A percentile compares a stretch with the other conserved stretches of the same genome.
Conservation (phyloP, 2,113 vertebrate genomes). For the Clarias macrocephalus region DNA sequence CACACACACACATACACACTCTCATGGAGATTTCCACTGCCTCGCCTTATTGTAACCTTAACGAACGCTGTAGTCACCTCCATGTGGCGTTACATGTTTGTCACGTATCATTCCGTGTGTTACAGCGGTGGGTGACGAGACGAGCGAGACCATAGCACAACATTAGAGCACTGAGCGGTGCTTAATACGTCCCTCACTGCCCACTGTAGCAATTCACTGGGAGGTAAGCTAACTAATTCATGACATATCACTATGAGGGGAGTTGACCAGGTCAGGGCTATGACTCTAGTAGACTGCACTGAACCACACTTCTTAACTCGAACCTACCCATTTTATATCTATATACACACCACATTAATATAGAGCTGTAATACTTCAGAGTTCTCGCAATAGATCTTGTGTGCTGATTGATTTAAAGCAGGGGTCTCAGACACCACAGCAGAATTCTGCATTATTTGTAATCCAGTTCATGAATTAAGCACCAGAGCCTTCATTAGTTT, state of each 20-base stretch:
- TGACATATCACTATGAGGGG: slow-evolving; percentile 37
- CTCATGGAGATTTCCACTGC: slow-evolving; percentile 43
- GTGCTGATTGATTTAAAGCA: slow-evolving; percentile 38
- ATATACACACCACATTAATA: neutral
- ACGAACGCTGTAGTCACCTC: slow-evolving; percentile 6
- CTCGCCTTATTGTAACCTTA: slow-evolving; percentile 24
- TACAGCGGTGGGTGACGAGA: neutral
- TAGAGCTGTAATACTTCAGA: slow-evolving; percentile 13
- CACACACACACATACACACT: neutral
- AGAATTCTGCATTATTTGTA: neutral
- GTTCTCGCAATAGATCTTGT: neutral
- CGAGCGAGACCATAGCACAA: slow-evolving; percentile 21
- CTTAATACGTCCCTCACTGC: slow-evolving; percentile 15
- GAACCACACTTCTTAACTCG: slow-evolving; percentile 22
- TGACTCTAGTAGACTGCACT: slow-evolving; percentile 27
- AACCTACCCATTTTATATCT: slow-evolving; percentile 7
- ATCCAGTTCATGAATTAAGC: neutral
- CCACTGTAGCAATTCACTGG: slow-evolving; percentile 25
- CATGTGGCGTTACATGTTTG: neutral
- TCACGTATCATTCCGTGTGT: slow-evolving; percentile 30
- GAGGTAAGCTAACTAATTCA: slow-evolving; percentile 11
- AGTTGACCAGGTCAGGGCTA: neutral
- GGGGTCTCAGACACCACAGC: neutral
- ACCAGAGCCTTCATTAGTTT: neutral
- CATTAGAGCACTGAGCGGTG: neutral